Evolutionary conservation across 1,140 invertebrate species (phyloP).

Genomic region (Lethrus apterus): DNA sequence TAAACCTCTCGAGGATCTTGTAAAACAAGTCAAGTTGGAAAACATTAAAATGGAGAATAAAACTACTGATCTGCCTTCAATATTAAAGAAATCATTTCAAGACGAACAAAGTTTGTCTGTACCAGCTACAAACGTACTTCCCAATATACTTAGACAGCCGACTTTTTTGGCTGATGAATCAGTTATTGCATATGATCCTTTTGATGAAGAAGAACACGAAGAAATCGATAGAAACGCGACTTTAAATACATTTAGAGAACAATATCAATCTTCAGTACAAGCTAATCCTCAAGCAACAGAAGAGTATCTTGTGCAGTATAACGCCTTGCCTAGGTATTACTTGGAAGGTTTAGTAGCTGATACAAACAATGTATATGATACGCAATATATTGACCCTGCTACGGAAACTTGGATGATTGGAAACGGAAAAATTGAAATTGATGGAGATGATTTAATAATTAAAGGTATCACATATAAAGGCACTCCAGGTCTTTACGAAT

Average conservation of each 20-base stretch:
- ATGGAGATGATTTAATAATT: constrained; percentile 6
- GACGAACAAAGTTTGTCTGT: not conserved
- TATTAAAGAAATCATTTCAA: not conserved
- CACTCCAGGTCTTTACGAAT: constrained; percentile 19
- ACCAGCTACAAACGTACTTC: not conserved
- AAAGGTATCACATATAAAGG: constrained; percentile 11
- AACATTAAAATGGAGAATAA: not conserved
- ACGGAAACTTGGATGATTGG: constrained; percentile 4
- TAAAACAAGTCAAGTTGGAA: not conserved
- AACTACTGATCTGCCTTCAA: not conserved
- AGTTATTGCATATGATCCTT: not conserved
- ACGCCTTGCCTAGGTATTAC: not conserved
- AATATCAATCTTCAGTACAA: not conserved
- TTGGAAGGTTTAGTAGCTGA: not conserved
- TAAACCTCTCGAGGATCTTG: constrained; percentile 4
- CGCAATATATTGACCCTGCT: constrained; percentile 3
- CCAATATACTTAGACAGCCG: not conserved
- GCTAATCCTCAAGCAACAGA: not conserved
- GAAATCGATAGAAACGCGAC: not conserved
- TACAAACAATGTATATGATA: constrained; percentile 3
- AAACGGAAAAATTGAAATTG: not conserved
- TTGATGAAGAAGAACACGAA: not conserved
- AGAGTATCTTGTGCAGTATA: not conserved
- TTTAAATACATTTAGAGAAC: not conserved
- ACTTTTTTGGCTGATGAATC: not conserved